Base-by-base conservation (phyloP, 2,113 vertebrate species). In the Sardina pilchardus region DNA sequence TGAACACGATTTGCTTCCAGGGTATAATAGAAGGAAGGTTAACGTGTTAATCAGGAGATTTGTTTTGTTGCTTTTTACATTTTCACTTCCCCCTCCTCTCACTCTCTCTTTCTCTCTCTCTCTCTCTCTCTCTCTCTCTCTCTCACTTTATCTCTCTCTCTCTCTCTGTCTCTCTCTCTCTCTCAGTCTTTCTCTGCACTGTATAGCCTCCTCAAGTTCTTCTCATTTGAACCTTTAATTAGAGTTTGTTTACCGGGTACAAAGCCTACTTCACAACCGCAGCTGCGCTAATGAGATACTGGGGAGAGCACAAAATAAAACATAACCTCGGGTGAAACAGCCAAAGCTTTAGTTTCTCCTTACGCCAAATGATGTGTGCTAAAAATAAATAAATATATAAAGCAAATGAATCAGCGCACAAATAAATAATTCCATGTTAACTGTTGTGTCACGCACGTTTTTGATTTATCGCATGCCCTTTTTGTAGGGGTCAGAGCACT, bases 241-340 rank as follows among this genome's bases (percentile, higher is more conserved):
- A 36, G 71, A 78, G 71, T 78, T 78, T 78, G 71, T 78, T 78
- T 78, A 78, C 71, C 12, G 71, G 30, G 34, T 78, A 78, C 71
- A 78, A 78, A 78, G 71, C 71, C 71, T 36, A 34, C 30, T 36
- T 78, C 71, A 78, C 71, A 78, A 71, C 36, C 71, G 12, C 34
- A 34, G 71, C 71, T 78, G 71, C 14, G 71, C 71, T 78, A 78
- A 78, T 78, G 71, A 78, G 71, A 34, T 78, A 78, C 71, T 78
- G 71, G 71, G 71, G 34, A 78, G 30, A 78, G 30, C 71, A 36
- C 71, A 78, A 34, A 78, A 78, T 78, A 78, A 78, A 78, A 78
- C 71, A 78, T 78, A 39, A 16, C 71, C 71, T 78, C 30, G 5
- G 71, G 71, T 78, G 30, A 36, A 78, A 78, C 30, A 78, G 71